Evolutionary conservation across 2,113 vertebrate genomes (phyloP), one percentile per base, ranked within the genome.

Genomic region (Panthera uncia): DNA sequence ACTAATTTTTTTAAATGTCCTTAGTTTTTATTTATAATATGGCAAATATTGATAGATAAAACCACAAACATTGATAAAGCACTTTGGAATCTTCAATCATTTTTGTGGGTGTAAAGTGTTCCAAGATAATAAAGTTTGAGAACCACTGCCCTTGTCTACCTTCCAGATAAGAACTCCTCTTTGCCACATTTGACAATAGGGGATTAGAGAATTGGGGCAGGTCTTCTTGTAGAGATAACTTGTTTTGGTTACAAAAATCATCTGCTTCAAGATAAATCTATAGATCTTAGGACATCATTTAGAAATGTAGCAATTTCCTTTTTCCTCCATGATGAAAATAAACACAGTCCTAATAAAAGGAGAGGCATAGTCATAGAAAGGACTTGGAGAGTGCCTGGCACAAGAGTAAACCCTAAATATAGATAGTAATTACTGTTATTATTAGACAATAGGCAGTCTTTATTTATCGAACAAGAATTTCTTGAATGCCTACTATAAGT

Each of bases 11-110:
- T 89, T 41, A 11, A 81, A 74, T 61, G 68, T 76, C 45, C 33
- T 92, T 45, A 74, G 66, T 69, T 89, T 82, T 93, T 76, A 57
- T 48, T 95, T 95, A n/a, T 84, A 69, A 86, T n/a, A 74, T 16
- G n/a, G 15, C 48, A 93, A 63, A 61, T 63, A 71, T 15, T 83
- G 68, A 71, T 65, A 79, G 27, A 45, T 78, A 87, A 91, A 90
- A 50, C 9, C 52, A 97, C n/a, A 76, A 76, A 76, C 29, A 48
- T 48, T 16, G 41, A 36, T 31, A 76, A 81, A 76, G 29, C 57
- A 63, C 33, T 91, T 83, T n/a, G 63, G 16, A 41, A 55, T 83
- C 31, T 73, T 81, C 25, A 33, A 8, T 73, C 57, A 45, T 57
- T 68, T 95, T 52, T 61, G 85, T 83, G 45, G 25, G 1, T 57